A percentile compares a stretch with the other conserved stretches of the same genome.
phyloP scores from a whole-genome alignment of 2,888 invertebrate species.

The Noctua comes region DNA sequence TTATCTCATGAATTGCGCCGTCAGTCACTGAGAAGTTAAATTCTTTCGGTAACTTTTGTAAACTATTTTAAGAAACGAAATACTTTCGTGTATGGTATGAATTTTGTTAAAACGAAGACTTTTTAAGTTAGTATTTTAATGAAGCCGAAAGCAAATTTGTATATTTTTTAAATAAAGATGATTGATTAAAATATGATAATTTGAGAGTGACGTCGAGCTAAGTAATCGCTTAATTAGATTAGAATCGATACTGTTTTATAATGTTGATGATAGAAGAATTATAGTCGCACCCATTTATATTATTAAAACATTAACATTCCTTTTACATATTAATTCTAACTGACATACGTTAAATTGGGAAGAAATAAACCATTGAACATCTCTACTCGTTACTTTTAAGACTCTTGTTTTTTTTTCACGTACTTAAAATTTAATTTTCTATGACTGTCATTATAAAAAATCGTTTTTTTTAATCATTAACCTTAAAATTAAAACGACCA shows the following conservation, averaged over 20 bases:
- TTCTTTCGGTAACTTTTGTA: slow-evolving; percentile 45
- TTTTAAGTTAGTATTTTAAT: slow-evolving; percentile 26
- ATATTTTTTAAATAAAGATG: slow-evolving; percentile 25
- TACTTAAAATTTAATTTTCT: background rate
- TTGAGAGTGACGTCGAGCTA: slow-evolving; percentile 49
- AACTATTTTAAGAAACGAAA: slow-evolving; percentile 42
- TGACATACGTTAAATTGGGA: background rate
- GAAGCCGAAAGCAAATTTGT: slow-evolving; percentile 13
- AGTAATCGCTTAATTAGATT: slow-evolving; percentile 63
- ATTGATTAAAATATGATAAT: slow-evolving; percentile 48
- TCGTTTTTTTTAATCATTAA: background rate
- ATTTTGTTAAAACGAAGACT: slow-evolving; percentile 13
- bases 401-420: background rate
- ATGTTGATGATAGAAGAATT: slow-evolving; percentile 35
- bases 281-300: slow-evolving; percentile 29
- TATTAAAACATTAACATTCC: slow-evolving; percentile 5
- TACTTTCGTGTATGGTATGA: slow-evolving; percentile 2
- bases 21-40: slow-evolving; percentile 36
- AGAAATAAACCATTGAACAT: background rate
- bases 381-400: background rate
- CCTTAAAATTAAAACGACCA: background rate
- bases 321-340: background rate
- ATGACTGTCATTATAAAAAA: background rate
- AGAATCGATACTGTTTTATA: slow-evolving; percentile 50
- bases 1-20: slow-evolving; percentile 34